phyloP scores from a whole-genome alignment of 1,140 invertebrate genomes.

The Neoseiulus cucumeris region DNA sequence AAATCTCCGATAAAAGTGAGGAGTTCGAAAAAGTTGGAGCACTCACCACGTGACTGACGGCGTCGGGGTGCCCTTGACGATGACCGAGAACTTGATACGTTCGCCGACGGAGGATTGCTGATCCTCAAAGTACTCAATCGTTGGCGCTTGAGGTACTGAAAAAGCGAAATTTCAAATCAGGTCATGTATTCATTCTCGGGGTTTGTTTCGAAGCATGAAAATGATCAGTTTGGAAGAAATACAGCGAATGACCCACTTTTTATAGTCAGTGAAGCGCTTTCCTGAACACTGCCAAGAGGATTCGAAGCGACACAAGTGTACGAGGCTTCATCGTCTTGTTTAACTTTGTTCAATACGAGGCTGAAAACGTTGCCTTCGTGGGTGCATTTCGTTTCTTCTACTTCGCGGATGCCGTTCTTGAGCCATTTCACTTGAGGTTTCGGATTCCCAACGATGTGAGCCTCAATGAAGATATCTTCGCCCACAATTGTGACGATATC shows the following conservation, averaged over 20 bases:
- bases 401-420: slow-evolving; percentile 2
- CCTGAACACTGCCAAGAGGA: slow-evolving; percentile 37
- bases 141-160: background rate
- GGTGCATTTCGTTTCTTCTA: background rate
- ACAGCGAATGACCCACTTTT: background rate
- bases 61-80: slow-evolving; percentile 50
- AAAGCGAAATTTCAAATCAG: too few species aligned
- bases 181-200: too few species aligned
- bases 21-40: background rate
- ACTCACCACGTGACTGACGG: slow-evolving; percentile 46
- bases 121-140: slow-evolving; percentile 15
- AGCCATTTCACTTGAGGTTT: slow-evolving; percentile 12
- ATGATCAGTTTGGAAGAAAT: background rate
- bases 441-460: background rate
- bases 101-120: slow-evolving; percentile 19
- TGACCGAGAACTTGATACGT: slow-evolving; percentile 36
- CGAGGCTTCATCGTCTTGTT: slow-evolving; percentile 14
- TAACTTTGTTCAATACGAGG: slow-evolving; percentile 20
- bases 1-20: background rate
- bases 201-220: background rate
- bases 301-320: slow-evolving; percentile 22
- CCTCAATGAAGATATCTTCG: slow-evolving; percentile 1
- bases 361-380: slow-evolving; percentile 13
- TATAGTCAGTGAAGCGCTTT: slow-evolving; percentile 6
- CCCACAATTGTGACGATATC: slow-evolving; percentile 20